Evolutionary conservation across 37 sponge, comb jelly and placozoan genomes (phyloP), one percentile per base, ranked within the genome.

Genomic region (Chondrilla cf. caribensis): DNA sequence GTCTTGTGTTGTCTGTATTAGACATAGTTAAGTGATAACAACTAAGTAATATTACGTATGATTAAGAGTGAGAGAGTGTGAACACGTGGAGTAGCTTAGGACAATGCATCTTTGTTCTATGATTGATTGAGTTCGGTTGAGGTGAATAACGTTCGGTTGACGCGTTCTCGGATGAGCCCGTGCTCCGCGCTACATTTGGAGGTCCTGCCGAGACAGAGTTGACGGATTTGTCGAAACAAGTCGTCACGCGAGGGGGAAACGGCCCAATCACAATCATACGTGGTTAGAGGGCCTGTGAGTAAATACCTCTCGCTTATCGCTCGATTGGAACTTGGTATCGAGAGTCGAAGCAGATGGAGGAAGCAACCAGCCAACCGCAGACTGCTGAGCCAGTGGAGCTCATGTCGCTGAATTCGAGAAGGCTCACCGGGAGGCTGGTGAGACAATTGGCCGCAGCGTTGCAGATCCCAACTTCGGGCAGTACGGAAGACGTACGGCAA

Each of bases 151-250:
- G n/a, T n/a, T n/a, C n/a, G n/a, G n/a, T n/a, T n/a, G n/a, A n/a
- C n/a, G n/a, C n/a, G n/a, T n/a, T n/a, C n/a, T n/a, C n/a, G n/a
- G n/a, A n/a, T n/a, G n/a, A n/a, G n/a, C n/a, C n/a, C n/a, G n/a
- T n/a, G n/a, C n/a, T n/a, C 51, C 22, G 5, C 22, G 29, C 15
- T 62, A 62, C 64, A 62, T 62, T 62, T 62, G 64, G 64, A 62
- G 64, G 64, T 62, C 64, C 64, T 62, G 64, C 64, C 64, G 64
- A 62, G 64, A 62, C 64, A 7, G 4, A 19, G 29, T 29, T 9
- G 11, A 6, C 51, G 17, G 17, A 54, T 54, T 19, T 54, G 17
- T 54, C n/a, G n/a, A n/a, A n/a, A n/a, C n/a, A n/a, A n/a, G n/a
- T n/a, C n/a, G n/a, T n/a, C n/a, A n/a, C n/a, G 17, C 57, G 57